Base-by-base conservation (phyloP, 2,888 invertebrate species). In the Piscicola geometra region DNA sequence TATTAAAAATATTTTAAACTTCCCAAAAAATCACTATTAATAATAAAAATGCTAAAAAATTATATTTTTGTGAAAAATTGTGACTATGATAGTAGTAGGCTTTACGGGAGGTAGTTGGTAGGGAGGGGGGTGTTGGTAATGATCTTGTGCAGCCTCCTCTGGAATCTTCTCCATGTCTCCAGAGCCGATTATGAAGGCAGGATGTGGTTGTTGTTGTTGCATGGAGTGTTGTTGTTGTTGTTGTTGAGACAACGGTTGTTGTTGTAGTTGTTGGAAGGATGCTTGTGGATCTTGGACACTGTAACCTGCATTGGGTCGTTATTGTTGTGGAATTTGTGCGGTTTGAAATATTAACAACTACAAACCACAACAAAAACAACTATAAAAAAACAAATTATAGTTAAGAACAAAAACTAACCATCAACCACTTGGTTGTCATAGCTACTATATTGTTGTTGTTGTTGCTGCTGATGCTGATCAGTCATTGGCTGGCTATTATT, bases 131-230 rank as follows among this genome's bases (percentile, higher is more conserved):
- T 1, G n/a, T 9, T 32, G 35, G 56, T 35, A 52, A 2, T 56
- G 18, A 28, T 73, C 73, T 0, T 30, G 36, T 1, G 35, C 1
- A 1, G 60, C n/a, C n/a, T 73, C 73, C 41, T 73, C 64, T 1
- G 60, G 73, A 25, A 64, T 60, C 28, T 56, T 30, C 1, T n/a
- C 64, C 64, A 73, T 60, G 0, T 64, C 73, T 0, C 3, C 73
- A n/a, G 28, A n/a, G 12, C 73, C 73, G 21, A 73, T 35, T 21
- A 36, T 36, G 64, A 73, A 73, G n/a, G 33, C 5, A 0, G 73
- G 73, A 25, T 73, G 35, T 18, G 56, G 33, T 64, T 73, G 35
- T 15, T 28, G 73, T 28, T 18, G 60, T 36, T 33, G 36, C n/a
- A 9, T 12, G 5, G 15, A 28, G 12, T 67, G 47, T 32, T 33